A percentile compares a stretch with the other conserved stretches of the same genome.
phyloP scores from a whole-genome alignment of 2,797 vertebrate species.

The Eulemur albifrons region DNA sequence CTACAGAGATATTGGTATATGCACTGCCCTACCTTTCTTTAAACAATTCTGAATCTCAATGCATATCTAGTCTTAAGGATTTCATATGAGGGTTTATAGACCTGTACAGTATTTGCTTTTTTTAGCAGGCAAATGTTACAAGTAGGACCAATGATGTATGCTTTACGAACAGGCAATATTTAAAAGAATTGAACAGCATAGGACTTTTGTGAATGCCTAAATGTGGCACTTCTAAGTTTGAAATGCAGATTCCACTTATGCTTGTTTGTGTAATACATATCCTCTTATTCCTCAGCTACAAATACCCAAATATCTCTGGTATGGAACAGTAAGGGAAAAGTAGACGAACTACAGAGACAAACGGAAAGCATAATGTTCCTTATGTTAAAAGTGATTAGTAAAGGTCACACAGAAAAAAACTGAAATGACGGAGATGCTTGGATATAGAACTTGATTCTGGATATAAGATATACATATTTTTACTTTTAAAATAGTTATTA shows the following conservation, averaged over 20 bases:
- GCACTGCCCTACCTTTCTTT: neutral
- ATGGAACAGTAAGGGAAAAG: neutral
- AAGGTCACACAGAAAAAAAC: neutral
- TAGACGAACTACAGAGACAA: neutral
- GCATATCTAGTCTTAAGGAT: neutral
- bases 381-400: conserved; percentile 25
- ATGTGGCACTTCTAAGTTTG: neutral
- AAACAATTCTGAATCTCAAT: conserved; percentile 25
- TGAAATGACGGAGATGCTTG: neutral
- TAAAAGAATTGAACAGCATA: neutral
- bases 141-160: neutral
- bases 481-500: neutral
- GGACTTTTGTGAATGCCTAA: neutral
- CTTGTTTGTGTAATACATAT: neutral
- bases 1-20: neutral
- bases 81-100: neutral
- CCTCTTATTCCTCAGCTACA: neutral
- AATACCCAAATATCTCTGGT: neutral
- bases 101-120: neutral
- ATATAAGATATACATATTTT: neutral
- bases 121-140: neutral
- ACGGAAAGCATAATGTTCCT: neutral
- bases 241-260: neutral
- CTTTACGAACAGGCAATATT: neutral
- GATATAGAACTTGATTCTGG: neutral